Evolutionary conservation across 2,888 invertebrate species (phyloP).

Genomic region (Amorpha juglandis): DNA sequence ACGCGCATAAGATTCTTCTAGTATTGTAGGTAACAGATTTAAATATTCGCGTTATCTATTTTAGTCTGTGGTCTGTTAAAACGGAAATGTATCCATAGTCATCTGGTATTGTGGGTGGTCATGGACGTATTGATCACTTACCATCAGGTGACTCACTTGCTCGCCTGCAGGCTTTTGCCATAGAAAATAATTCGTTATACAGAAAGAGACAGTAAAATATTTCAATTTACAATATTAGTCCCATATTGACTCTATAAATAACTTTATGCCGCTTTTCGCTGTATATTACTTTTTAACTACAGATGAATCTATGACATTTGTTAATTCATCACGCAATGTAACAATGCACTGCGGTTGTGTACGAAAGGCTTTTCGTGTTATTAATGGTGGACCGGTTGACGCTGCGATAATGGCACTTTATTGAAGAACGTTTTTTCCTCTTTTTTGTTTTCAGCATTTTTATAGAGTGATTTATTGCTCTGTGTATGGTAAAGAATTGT

Average conservation of each 20-base stretch:
- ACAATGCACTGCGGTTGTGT: conserved; percentile 4
- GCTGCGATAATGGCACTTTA: conserved; percentile 23
- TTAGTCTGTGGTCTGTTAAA: too few species aligned
- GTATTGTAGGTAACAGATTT: too few species aligned
- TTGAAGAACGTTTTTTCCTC: conserved; percentile 7
- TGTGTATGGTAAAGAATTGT: background rate
- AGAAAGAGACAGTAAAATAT: too few species aligned
- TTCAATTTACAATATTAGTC: background rate
- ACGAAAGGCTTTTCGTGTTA: conserved; percentile 36
- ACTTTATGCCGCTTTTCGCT: background rate
- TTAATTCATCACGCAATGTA: conserved; percentile 37
- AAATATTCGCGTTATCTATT: too few species aligned
- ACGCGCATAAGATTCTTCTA: too few species aligned
- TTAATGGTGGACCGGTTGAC: conserved; percentile 27
- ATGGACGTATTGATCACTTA: too few species aligned
- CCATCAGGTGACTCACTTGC: too few species aligned
- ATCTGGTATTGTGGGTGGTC: too few species aligned
- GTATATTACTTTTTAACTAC: conserved; percentile 8
- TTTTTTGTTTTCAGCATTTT: conserved; percentile 8
- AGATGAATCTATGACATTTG: conserved; percentile 2
- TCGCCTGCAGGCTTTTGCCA: too few species aligned
- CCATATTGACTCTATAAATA: background rate
- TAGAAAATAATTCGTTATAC: too few species aligned
- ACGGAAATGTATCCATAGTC: too few species aligned
- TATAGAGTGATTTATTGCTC: conserved; percentile 5